A percentile compares a stretch with the other conserved stretches of the same genome.
These are phyloP conservation scores for Leptobrachium leishanense DNA, from an alignment of 2,113 vertebrate genomes.

Conservation along the genomic window DNA sequence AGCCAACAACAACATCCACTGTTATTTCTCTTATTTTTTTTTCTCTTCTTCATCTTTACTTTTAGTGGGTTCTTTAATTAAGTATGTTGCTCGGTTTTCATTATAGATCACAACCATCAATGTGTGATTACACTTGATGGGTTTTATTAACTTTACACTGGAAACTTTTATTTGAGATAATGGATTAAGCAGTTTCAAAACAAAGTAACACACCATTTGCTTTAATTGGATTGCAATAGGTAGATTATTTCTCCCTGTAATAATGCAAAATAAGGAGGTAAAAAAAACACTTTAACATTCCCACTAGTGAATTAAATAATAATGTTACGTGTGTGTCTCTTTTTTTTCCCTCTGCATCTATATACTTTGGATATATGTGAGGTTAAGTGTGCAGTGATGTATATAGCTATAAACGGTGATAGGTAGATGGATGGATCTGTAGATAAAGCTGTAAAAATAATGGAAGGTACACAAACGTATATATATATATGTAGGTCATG, in stretches of 20 bases:
- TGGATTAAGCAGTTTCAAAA: slow-evolving; percentile 16
- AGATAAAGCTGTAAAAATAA: no score
- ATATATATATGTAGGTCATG: no score
- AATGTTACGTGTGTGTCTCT: background rate
- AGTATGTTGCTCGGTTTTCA: background rate
- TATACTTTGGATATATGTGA: no score
- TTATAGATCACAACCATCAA: slow-evolving; percentile 11
- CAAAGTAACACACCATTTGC: slow-evolving; percentile 27
- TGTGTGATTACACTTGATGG: slow-evolving; percentile 19
- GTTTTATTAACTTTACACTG: slow-evolving; percentile 35
- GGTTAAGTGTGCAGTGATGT: no score
- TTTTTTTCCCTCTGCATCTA: no score
- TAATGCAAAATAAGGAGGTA: background rate
- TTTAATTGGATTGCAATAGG: slow-evolving; percentile 16
- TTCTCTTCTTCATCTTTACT: background rate
- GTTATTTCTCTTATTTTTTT: background rate
- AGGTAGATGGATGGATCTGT: no score
- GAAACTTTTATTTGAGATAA: slow-evolving; percentile 20
- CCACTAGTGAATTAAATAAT: background rate
- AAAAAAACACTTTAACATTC: background rate
- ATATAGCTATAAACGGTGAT: no score
- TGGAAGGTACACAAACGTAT: no score
- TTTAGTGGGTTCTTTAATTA: background rate
- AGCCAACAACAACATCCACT: background rate
- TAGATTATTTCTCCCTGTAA: slow-evolving; percentile 6